These are phyloP conservation scores for Furnarius figulus DNA, from an alignment of 2,113 vertebrate species.

Conservation along the genomic window DNA sequence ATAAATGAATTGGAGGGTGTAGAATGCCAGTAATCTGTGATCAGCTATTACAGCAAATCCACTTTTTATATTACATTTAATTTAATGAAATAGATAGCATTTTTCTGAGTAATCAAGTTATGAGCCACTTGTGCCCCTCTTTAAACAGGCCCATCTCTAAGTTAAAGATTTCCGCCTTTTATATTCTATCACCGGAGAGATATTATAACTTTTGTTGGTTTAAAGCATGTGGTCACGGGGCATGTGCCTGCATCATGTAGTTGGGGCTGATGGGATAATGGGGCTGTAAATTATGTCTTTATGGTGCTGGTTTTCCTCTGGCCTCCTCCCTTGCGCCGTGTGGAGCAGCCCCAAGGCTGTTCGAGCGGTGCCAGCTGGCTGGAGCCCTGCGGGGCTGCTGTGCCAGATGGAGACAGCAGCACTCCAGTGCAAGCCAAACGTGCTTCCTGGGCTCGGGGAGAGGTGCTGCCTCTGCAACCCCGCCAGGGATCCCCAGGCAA, in stretches of 20 bases:
- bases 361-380: conserved; percentile 22
- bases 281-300: conserved; percentile 40
- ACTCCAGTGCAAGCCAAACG: background rate
- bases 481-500: background rate
- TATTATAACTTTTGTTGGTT: background rate
- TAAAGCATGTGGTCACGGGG: background rate
- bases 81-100: conserved; percentile 37
- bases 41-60: conserved; percentile 35
- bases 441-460: background rate
- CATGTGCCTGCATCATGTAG: background rate
- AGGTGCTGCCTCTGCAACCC: background rate
- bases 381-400: background rate
- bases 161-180: background rate
- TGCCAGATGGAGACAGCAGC: conserved; percentile 51
- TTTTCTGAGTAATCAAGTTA: conserved; percentile 34
- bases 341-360: conserved; percentile 27
- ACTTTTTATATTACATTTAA: conserved; percentile 28
- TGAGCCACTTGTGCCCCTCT: background rate
- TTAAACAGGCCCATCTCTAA: background rate
- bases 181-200: background rate
- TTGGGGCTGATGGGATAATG: conserved; percentile 26
- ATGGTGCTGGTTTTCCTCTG: conserved; percentile 15
- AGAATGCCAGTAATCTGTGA: conserved; percentile 31
- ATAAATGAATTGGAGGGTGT: background rate
- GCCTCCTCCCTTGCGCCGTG: background rate